phyloP scores from a whole-genome alignment of 64 coral and sea anemone species.

The Orbicella faveolata region DNA sequence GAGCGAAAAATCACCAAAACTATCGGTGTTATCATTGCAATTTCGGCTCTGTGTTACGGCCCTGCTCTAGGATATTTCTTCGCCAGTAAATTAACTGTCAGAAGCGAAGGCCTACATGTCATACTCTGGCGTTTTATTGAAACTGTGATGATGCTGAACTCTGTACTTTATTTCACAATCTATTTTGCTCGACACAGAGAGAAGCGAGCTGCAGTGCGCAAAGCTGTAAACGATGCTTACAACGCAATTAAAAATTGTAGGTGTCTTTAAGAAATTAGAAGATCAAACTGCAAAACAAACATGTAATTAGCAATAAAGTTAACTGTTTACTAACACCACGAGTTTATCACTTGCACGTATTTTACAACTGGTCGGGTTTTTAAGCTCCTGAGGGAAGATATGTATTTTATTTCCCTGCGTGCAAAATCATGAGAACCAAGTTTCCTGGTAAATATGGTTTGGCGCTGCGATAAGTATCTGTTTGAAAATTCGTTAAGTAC shows the following conservation, averaged over 20 bases:
- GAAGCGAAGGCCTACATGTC: background rate
- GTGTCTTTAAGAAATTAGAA: background rate
- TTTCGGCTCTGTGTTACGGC: background rate
- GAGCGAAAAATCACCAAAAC: conserved; percentile 34
- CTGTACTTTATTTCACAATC: conserved; percentile 4
- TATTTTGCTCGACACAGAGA: conserved; percentile 32
- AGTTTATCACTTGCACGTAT: background rate
- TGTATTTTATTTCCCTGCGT: background rate
- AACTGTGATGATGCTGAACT: conserved; percentile 34
- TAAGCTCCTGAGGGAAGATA: background rate
- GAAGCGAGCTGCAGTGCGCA: conserved; percentile 7
- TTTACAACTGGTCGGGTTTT: background rate
- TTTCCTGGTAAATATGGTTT: background rate
- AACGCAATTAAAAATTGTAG: conserved; percentile 7
- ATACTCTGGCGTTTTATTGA: conserved; percentile 37
- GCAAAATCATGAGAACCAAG: background rate
- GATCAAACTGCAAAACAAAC: background rate
- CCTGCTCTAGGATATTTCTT: conserved; percentile 18
- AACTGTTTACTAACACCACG: background rate
- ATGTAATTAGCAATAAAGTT: background rate
- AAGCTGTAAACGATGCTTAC: background rate
- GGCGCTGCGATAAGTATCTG: background rate
- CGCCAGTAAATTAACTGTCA: background rate
- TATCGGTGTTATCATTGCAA: background rate
- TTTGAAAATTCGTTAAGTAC: background rate